Evolutionary conservation across 2,797 vertebrate species (phyloP).

Genomic region (Huso huso): DNA sequence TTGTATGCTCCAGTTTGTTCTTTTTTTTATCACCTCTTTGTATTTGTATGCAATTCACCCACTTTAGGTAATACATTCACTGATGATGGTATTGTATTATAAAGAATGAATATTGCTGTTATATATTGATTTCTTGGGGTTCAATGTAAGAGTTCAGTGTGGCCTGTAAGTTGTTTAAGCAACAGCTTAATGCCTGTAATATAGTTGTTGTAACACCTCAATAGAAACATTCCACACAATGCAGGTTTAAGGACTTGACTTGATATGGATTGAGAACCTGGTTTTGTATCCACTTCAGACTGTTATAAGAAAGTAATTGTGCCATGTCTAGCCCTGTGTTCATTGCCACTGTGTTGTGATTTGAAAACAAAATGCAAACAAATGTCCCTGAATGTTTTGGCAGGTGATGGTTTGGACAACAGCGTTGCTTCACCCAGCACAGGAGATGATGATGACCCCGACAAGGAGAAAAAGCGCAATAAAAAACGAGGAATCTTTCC

Average conservation of each 20-base stretch:
- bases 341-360: not conserved
- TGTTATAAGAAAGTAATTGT: constrained; percentile 46
- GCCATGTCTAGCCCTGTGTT: constrained; percentile 65
- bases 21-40: constrained; percentile 38
- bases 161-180: not conserved
- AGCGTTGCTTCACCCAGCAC: constrained; percentile 68
- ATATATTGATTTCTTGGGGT: constrained; percentile 60
- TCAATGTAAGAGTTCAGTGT: constrained; percentile 51
- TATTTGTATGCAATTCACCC: constrained; percentile 49
- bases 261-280: too few relatives aligned
- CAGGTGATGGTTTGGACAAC: constrained; percentile 33
- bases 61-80: constrained; percentile 25
- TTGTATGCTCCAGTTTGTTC: constrained; percentile 53
- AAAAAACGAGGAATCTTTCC: constrained; percentile 99
- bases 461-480: constrained; percentile 99
- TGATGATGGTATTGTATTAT: constrained; percentile 45
- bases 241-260: too few relatives aligned
- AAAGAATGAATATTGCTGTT: constrained; percentile 71
- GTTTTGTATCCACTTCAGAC: too few relatives aligned
- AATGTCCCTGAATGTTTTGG: constrained; percentile 40
- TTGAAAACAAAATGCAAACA: constrained; percentile 31
- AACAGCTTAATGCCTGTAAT: too few relatives aligned
- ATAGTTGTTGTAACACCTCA: too few relatives aligned
- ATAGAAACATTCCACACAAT: too few relatives aligned
- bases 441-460: constrained; percentile 96